Evolutionary conservation across 2,113 vertebrate genomes (phyloP).

Genomic region (Oreochromis spilurus): DNA sequence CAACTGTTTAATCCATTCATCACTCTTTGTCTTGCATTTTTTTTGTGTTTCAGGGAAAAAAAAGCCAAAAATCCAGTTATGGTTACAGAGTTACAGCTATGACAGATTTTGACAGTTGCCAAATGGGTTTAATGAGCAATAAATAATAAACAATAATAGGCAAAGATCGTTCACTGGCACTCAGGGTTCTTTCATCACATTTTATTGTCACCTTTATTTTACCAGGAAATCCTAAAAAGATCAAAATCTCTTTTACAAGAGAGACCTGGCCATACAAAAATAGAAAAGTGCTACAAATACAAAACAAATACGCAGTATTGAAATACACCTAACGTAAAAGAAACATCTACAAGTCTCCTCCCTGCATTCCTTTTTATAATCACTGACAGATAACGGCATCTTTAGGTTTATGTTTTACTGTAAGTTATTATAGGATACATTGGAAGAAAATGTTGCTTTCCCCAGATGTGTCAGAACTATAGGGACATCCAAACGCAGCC

Average conservation of each 20-base stretch:
- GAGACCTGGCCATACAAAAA: background rate
- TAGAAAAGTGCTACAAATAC: background rate
- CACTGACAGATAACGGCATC: fast-evolving
- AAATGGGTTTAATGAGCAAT: background rate
- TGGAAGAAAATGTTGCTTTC: background rate
- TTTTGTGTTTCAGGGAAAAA: background rate
- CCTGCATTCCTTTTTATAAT: background rate
- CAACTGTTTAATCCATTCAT: background rate
- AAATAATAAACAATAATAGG: background rate
- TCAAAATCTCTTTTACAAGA: background rate
- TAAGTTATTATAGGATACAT: background rate
- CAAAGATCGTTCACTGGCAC: background rate
- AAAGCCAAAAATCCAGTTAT: background rate
- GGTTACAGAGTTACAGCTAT: background rate
- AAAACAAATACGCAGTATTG: background rate
- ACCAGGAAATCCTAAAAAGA: background rate
- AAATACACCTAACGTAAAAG: background rate
- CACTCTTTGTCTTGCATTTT: background rate
- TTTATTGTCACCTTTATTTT: background rate
- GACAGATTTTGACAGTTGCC: background rate
- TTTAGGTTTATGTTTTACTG: background rate
- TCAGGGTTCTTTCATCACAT: background rate
- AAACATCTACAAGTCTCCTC: background rate
- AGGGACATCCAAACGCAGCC: background rate
- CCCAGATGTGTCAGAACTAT: background rate